Evolutionary conservation across 2,113 vertebrate genomes (phyloP), one percentile per base, ranked within the genome.

Genomic region (Microtus pennsylvanicus): DNA sequence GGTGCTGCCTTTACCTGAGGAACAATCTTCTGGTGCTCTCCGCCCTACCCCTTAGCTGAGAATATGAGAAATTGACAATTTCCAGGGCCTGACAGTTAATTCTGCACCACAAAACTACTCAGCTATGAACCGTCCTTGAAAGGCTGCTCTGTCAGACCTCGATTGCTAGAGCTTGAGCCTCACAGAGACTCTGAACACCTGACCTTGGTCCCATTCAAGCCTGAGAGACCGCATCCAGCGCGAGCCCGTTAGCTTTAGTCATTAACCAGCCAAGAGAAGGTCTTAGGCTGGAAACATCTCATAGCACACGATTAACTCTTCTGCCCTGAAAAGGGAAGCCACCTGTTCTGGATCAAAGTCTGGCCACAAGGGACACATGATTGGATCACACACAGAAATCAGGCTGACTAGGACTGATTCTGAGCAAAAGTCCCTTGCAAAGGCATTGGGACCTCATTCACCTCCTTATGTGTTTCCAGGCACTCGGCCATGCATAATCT

Each of bases 1-100:
- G 4, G 50, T 55, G 1, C 69, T 42, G 75, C 80, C n/a, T 19
- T 67, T 9, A 98, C 96, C 96, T 98, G 91, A 94, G 93, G 97
- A 94, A 85, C 58, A 55, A 30, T 14, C 50, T 76, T 47, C 24
- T 74, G 26, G 47, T 45, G 35, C 83, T 78, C 77, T 8, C 13
- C 21, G 9, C 52, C 38, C 5, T 4, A 58, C 58, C 19, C 55
- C 35, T 52, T 87, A 87, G 42, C n/a, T 38, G 16, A 28, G 45
- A 89, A 26, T 14, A 87, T 26, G 47, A 76, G 89, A 45, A 38
- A 63, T 28, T 74, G 55, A 19, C 2, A 11, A 52, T 58, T 74
- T 72, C 6, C 75, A 14, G 1, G 38, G 12, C 28, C 78, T 38
- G 89, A 78, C 7, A 89, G 74, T 89, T 95, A 75, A 42, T 67